Evolutionary conservation across 2,113 vertebrate species (phyloP).

Genomic region (Chaetodon auriga): DNA sequence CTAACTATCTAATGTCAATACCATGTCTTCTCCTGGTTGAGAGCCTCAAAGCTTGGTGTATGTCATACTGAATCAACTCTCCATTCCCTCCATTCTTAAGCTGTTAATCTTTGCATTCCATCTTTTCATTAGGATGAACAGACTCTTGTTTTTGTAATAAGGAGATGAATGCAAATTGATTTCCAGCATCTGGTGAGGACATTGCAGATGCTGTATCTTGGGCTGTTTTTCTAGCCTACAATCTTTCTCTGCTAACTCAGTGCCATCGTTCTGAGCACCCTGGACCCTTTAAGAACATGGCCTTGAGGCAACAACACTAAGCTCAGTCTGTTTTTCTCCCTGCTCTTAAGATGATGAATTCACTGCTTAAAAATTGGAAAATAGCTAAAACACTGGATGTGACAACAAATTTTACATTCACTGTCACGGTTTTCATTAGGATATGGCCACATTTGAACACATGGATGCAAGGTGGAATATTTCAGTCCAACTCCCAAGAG

Average conservation of each 20-base stretch:
- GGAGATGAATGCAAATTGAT: not conserved
- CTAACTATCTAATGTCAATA: constrained; percentile 7
- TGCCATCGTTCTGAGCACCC: not conserved
- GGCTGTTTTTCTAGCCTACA: not conserved
- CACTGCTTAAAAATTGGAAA: not conserved
- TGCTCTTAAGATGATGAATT: constrained; percentile 12
- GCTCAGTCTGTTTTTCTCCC: not conserved
- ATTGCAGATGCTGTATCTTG: not conserved
- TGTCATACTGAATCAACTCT: constrained; percentile 32
- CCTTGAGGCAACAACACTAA: not conserved
- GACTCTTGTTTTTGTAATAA: not conserved
- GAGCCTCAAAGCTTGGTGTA: not conserved
- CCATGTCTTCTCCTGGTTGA: not conserved
- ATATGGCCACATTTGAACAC: constrained; percentile 1
- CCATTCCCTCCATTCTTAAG: constrained; percentile 21
- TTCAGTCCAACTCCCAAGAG: not conserved
- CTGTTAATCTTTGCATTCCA: not conserved
- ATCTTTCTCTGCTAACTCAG: not conserved
- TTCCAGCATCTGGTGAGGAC: constrained; percentile 8
- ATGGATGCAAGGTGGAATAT: not conserved
- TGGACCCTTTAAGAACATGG: constrained; percentile 3
- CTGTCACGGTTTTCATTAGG: not conserved
- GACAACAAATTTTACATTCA: not conserved
- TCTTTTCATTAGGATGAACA: constrained; percentile 11
- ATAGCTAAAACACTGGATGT: not conserved